phyloP scores from a whole-genome alignment of 1,140 invertebrate species.

The Stegodyphus mimosarum region DNA sequence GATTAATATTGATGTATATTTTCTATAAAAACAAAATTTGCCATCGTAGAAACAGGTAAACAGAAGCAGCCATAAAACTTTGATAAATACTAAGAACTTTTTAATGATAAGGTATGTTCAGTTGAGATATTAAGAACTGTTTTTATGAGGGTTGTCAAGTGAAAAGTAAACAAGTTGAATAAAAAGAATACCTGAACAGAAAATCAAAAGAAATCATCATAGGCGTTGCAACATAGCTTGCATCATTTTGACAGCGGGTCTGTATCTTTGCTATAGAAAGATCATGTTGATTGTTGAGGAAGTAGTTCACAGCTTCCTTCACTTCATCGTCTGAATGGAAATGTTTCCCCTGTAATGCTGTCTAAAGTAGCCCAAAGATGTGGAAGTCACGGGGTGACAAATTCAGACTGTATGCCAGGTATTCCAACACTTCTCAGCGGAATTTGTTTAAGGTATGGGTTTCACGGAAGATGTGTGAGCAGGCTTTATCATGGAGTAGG shows the following conservation, averaged over 20 bases:
- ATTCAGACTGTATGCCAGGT: not conserved
- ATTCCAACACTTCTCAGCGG: constrained; percentile 7
- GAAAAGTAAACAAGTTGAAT: not conserved
- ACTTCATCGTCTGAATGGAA: not conserved
- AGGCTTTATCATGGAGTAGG: not conserved
- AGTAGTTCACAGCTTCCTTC: not conserved
- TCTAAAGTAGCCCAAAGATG: not conserved
- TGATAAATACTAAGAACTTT: too few species aligned
- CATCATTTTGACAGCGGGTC: constrained; percentile 14
- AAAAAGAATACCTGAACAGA: not conserved
- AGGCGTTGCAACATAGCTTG: not conserved
- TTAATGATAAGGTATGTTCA: too few species aligned
- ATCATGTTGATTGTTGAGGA: not conserved
- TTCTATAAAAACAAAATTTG: too few species aligned
- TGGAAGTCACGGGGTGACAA: too few species aligned
- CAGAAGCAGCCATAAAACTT: too few species aligned
- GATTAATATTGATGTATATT: too few species aligned
- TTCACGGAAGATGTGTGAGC: not conserved
- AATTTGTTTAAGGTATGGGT: constrained; percentile 2
- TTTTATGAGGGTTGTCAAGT: not conserved
- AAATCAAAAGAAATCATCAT: not conserved
- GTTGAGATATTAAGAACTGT: too few species aligned
- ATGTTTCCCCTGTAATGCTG: not conserved
- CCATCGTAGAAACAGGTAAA: too few species aligned
- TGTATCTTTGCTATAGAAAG: not conserved